phyloP scores from a whole-genome alignment of 2,113 vertebrate genomes.

The Mesembrinibis cayennensis region DNA sequence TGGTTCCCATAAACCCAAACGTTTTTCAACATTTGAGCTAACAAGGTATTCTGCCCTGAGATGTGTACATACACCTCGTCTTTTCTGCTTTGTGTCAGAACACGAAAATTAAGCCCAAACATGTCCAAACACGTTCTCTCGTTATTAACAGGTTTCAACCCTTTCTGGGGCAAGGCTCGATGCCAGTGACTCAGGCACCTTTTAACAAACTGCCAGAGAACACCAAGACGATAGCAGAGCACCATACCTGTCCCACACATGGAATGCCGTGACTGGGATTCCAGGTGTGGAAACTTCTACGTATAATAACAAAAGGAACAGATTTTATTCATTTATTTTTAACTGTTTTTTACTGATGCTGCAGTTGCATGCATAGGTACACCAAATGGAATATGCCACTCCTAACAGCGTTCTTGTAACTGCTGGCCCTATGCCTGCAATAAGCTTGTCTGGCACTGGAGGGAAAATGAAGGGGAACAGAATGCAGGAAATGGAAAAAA shows the following conservation, averaged over 20 bases:
- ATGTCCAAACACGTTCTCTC: not conserved
- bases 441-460: not conserved
- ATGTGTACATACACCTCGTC: not conserved
- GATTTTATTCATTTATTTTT: not conserved
- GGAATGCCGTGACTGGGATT: not conserved
- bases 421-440: not conserved
- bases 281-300: not conserved
- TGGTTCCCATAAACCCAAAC: not conserved
- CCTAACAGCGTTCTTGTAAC: accelerated
- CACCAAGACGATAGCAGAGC: not conserved
- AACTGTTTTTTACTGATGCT: not conserved
- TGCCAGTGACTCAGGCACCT: not conserved
- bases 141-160: not conserved
- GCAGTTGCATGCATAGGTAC: not conserved
- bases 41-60: not conserved
- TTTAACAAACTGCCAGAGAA: not conserved
- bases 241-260: not conserved
- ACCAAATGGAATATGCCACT: not conserved
- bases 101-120: not conserved
- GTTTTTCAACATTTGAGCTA: not conserved
- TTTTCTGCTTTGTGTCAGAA: not conserved
- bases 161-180: not conserved
- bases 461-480: not conserved
- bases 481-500: not conserved
- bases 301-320: not conserved